Evolutionary conservation across 2,797 vertebrate genomes (phyloP), one percentile per base, ranked within the genome.

Genomic region (Smutsia gigantea): DNA sequence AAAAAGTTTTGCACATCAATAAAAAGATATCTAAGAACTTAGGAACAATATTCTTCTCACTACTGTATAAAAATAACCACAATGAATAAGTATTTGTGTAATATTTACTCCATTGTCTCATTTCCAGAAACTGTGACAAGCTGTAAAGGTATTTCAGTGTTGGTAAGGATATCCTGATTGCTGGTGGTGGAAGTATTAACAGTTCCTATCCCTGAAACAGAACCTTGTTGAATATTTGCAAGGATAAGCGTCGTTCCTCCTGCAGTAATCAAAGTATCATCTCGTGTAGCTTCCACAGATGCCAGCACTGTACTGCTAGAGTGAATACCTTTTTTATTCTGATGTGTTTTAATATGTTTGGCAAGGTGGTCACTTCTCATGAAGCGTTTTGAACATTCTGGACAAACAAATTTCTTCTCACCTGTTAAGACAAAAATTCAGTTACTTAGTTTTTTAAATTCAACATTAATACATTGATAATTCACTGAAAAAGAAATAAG

Each of bases 271-370:
- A 99, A 98, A 99, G 99, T 99, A 99, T 99, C 99, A 98, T 99
- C 99, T 25, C 99, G 99, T 23, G 99, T 98, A 97, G 98, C 98
- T 98, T 99, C 99, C 98, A 99, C 98, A 72, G 99, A 99, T 97
- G 99, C 99, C 98, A 99, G 99, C 98, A 99, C 99, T 93, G 99
- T 98, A 98, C 99, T 99, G 98, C 99, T 99, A 85, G 99, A 99
- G 98, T 99, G 99, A 99, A 99, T 99, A 96, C 99, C 99, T 98
- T 99, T 99, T 99, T 99, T 99, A 99, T 99, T 99, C 98, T 99
- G 99, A 98, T 99, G 99, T 91, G 99, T 99, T 99, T 99, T 99
- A 99, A 99, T 99, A 98, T 99, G 99, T 99, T 99, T 99, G 98
- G 99, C 99, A 99, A 99, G 99, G 98, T 99, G 99, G 98, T 99